A percentile compares a stretch with the other conserved stretches of the same genome.
These are phyloP conservation scores for Conus ventricosus DNA, from an alignment of 1,140 invertebrate species.

Conservation along the genomic window DNA sequence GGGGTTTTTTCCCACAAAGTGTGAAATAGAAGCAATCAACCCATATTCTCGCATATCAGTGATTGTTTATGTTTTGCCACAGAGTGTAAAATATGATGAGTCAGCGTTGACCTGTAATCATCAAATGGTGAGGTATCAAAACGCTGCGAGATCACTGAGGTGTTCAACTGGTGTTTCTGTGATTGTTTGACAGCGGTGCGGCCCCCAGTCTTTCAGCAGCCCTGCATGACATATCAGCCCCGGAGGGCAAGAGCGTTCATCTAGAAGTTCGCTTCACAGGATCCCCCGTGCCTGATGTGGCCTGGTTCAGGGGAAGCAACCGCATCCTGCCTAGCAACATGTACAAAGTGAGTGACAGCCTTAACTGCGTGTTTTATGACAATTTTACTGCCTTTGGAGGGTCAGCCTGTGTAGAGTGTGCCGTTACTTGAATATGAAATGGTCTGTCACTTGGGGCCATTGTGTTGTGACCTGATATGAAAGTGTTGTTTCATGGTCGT, in stretches of 20 bases:
- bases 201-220: constrained; percentile 66
- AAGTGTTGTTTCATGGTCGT: too few species aligned
- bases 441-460: too few species aligned
- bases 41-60: too few species aligned
- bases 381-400: background rate
- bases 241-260: constrained; percentile 69
- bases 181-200: constrained; percentile 59
- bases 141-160: background rate
- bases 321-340: constrained; percentile 67
- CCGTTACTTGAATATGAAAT: too few species aligned
- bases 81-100: too few species aligned
- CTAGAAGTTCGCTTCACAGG: constrained; percentile 70
- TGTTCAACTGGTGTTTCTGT: background rate
- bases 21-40: too few species aligned
- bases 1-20: too few species aligned
- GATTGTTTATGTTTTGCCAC: too few species aligned
- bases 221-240: constrained; percentile 66
- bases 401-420: background rate
- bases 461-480: too few species aligned
- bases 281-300: constrained; percentile 82
- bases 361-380: background rate
- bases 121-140: too few species aligned
- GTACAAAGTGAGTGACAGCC: constrained; percentile 57
- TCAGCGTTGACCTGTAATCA: too few species aligned
- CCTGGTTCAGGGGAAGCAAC: constrained; percentile 80